phyloP scores from a whole-genome alignment of 2,113 vertebrate genomes.

The Ramphastos sulfuratus region DNA sequence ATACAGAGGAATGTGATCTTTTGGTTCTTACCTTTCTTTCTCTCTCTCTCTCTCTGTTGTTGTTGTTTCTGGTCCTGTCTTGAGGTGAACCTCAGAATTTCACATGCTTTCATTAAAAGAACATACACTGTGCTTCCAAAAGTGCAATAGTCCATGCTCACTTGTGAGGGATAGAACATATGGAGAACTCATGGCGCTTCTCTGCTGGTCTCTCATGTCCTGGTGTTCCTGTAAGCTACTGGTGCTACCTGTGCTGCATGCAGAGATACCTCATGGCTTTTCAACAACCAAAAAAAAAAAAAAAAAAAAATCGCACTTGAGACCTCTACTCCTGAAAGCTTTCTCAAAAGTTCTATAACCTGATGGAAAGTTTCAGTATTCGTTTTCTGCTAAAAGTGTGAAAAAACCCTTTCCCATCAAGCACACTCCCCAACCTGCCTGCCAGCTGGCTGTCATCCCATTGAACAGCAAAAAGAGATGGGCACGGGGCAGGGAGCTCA shows the following conservation, averaged over 20 bases:
- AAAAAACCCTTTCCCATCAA: background rate
- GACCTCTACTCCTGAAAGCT: background rate
- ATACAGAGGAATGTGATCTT: fast-evolving
- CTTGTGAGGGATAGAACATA: background rate
- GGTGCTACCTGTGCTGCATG: background rate
- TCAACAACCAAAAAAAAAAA: background rate
- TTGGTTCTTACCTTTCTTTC: no score
- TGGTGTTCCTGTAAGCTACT: no score
- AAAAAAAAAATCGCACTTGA: background rate
- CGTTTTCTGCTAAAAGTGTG: fast-evolving
- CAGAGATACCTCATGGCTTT: background rate
- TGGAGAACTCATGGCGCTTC: fast-evolving
- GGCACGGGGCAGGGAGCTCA: background rate
- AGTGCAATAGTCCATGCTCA: background rate
- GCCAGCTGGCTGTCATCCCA: background rate
- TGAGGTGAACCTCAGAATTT: background rate
- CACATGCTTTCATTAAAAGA: background rate
- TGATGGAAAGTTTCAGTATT: background rate
- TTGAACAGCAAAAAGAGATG: fast-evolving
- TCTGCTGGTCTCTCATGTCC: no score
- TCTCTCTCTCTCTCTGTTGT: background rate
- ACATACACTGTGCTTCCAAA: background rate
- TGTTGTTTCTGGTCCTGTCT: background rate
- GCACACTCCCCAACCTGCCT: background rate
- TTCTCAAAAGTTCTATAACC: background rate